Conservation (phyloP, 30 jellyfish, hydroid and myxozoan genomes). For the Mastigias papua region DNA sequence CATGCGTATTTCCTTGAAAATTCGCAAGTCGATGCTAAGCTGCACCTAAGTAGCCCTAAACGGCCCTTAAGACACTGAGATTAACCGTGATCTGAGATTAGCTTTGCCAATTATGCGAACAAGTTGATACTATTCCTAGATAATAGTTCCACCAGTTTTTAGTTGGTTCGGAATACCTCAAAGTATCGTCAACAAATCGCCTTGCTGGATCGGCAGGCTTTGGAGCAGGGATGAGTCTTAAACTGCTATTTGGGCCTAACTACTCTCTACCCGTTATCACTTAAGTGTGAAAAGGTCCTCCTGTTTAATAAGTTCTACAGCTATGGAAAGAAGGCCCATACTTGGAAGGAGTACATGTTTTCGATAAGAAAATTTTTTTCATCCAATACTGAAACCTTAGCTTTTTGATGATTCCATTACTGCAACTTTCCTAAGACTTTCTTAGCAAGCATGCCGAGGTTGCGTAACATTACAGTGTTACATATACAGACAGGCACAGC, state of each 20-base stretch:
- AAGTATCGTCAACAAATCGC: neutral
- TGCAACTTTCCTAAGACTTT: no score
- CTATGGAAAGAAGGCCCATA: no score
- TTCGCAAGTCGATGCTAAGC: slow-evolving; percentile 16
- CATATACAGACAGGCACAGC: no score
- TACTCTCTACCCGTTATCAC: no score
- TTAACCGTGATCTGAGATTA: slow-evolving; percentile 3
- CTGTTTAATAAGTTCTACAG: no score
- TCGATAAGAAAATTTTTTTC: no score
- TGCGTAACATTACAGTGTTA: no score
- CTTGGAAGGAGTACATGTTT: no score
- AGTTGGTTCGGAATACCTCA: slow-evolving; percentile 21
- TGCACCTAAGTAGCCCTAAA: neutral
- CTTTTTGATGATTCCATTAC: no score
- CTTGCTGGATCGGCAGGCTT: slow-evolving; percentile 4
- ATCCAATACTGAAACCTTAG: no score
- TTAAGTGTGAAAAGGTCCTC: no score
- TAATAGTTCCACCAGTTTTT: neutral
- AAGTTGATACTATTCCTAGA: neutral
- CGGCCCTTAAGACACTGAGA: slow-evolving; percentile 20
- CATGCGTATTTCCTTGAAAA: slow-evolving; percentile 4
- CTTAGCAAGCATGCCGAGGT: no score
- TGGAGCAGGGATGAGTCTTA: neutral
- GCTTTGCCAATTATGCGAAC: slow-evolving; percentile 3
- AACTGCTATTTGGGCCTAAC: neutral